These are phyloP conservation scores for Drosophila prostipennis DNA, from an alignment of 2,888 invertebrate genomes.

Conservation along the genomic window DNA sequence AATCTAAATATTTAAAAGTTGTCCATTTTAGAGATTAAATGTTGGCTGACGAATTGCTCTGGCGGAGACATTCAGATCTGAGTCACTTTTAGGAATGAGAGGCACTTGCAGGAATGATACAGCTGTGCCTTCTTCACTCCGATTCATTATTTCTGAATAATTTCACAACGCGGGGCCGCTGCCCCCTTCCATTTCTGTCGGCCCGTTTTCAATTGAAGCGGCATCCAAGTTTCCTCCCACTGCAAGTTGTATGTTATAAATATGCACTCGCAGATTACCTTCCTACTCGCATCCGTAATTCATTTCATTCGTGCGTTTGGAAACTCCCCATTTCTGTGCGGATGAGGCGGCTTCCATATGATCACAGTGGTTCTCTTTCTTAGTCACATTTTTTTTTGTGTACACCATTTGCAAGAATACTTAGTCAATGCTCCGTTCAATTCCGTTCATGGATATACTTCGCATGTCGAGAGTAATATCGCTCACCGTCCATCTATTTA, in stretches of 20 bases:
- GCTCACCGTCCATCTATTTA: not conserved
- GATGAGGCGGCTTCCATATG: not conserved
- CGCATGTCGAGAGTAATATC: not conserved
- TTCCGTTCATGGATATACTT: too few relatives aligned
- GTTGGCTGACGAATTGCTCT: not conserved
- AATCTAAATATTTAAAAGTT: not conserved
- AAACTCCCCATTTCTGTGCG: not conserved
- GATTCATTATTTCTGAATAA: conserved; percentile 48
- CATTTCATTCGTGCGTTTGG: conserved; percentile 29
- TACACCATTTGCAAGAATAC: too few relatives aligned
- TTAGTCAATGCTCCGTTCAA: too few relatives aligned
- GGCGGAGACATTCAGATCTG: not conserved
- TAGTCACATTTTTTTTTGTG: too few relatives aligned
- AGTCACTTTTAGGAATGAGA: conserved; percentile 10
- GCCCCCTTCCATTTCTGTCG: not conserved
- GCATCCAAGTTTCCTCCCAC: conserved; percentile 15
- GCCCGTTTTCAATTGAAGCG: conserved; percentile 11
- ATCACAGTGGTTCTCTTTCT: not conserved
- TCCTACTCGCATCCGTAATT: conserved; percentile 53
- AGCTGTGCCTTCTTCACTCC: conserved; percentile 28
- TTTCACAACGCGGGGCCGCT: conserved; percentile 1
- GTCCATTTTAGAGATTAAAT: not conserved
- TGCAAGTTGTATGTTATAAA: conserved; percentile 26
- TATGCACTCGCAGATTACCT: conserved; percentile 18
- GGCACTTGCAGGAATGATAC: conserved; percentile 11